Base-by-base conservation (phyloP, 1,140 invertebrate genomes). In the Zophobas morio region DNA sequence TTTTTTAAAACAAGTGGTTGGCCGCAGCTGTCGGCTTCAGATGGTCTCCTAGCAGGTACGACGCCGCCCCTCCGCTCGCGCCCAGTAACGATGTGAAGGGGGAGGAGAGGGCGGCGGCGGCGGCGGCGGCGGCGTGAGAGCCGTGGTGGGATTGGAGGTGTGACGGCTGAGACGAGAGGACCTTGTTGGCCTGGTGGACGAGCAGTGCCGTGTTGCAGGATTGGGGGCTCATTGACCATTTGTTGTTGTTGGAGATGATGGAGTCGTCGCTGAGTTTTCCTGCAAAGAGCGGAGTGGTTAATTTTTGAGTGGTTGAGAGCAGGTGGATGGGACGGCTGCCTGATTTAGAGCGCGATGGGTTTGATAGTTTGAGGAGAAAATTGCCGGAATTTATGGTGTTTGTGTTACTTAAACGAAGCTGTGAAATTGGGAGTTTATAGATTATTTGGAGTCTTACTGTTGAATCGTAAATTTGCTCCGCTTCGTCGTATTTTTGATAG, bases 71-170 rank as follows among this genome's bases (percentile, higher is more conserved):
- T 40, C 85, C 81, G 20, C 82, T 82, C 4, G 85, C 85, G 0
- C 85, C 84, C 37, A 88, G 78, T 8, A 87, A 79, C 32, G 87
- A 86, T n/a, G 85, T 86, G 76, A 87, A 86, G 1, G 86, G 86
- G 1, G 86, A 85, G 4, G 86, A 85, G 5, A 86, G 79, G 8
- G 86, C 85, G 3, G 85, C 85, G 0, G 86, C 83, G 1, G 83
- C 84, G 1, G 82, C 83, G 6, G 84, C 83, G n/a, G 84, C 83
- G 35, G 84, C 84, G 70, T 84, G 83, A 32, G 80, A 80, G 37
- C 83, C 82, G 70, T 86, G 84, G 53, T 84, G 84, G 6, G 82
- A 78, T 56, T 86, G 86, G 72, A 84, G 84, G 74, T 83, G 83
- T 32, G 82, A 80, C 6, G 83, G 84, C 71, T 84, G 84, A 0